Percentiles rank a stretch among this genome's conserved stretches.
Evolutionary conservation across 2,113 vertebrate species (phyloP).

Genomic region (Phyllostomus discolor): DNA sequence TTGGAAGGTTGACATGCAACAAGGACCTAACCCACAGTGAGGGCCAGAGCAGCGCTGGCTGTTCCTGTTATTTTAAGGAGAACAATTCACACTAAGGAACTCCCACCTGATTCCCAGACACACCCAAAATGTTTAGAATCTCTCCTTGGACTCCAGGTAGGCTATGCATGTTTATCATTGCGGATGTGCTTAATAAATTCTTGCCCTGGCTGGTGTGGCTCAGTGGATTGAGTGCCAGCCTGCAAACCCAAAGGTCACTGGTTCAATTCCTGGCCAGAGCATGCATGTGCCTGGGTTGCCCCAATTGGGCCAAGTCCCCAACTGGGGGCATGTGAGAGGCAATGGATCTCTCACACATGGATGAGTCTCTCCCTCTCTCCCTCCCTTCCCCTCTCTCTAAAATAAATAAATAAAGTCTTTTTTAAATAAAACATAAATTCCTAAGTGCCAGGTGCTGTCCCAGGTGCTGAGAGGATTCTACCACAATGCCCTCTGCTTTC

Average conservation of each 20-base stretch:
- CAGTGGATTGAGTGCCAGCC: no score
- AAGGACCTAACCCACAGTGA: neutral
- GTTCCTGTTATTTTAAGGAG: neutral
- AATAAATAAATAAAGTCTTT: no score
- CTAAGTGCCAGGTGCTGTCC: neutral
- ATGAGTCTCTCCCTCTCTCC: no score
- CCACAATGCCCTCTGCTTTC: neutral
- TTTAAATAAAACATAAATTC: no score
- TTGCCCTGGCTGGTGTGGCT: no score
- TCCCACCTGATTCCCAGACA: constrained; percentile 27
- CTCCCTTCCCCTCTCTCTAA: no score
- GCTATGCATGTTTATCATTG: accelerated
- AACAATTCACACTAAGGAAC: neutral
- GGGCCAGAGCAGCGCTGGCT: neutral
- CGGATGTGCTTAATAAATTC: neutral
- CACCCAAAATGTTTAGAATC: neutral
- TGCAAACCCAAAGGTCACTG: no score
- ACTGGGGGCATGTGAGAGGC: no score
- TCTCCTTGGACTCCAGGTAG: neutral
- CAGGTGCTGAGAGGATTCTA: constrained; percentile 23
- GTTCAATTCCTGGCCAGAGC: no score
- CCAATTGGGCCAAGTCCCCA: no score
- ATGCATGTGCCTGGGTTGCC: no score
- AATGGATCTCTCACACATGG: no score
- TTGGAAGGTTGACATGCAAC: neutral